Base-by-base conservation (phyloP, 2,113 vertebrate species). In the Corvus moneduloides region DNA sequence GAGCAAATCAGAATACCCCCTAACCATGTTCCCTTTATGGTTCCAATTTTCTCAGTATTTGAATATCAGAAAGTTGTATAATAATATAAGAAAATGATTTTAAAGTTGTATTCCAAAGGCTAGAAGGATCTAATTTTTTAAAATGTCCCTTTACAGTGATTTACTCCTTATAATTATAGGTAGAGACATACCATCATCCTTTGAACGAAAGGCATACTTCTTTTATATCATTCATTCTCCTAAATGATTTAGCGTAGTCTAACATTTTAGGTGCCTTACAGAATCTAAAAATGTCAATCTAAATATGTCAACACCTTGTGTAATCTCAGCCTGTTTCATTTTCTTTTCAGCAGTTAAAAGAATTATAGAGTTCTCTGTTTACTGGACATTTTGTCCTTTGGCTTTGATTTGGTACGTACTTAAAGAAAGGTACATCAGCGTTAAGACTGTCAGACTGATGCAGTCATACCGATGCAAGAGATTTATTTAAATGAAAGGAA, bases 401-500 rank as follows among this genome's bases (percentile, higher is more conserved):
- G n/a, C 54, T 88, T 96, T 67, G 84, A 93, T 93, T 94, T 90
- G 58, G 33, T 76, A 67, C 1, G 2, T 64, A 78, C 67, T 94
- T 91, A 87, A 83, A 39, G 73, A 74, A 94, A 92, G 79, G 79
- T 77, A 83, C 66, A 83, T 71, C 73, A 94, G 10, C 9, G 12
- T 90, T 89, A 94, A 66, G 69, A 61, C 63, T 95, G 93, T 97
- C 90, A 94, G 74, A 77, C 87, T 90, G 83, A 90, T 88, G 77
- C 54, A 91, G 85, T 94, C 86, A 84, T 41, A 94, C 35, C 82
- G 80, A 92, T 81, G 75, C 52, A 64, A 93, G 76, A 85, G 89
- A 94, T 94, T 80, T 94, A 96, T 95, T 97, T 96, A 95, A 96
- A 97, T 92, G 84, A 94, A 96, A 94, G 78, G 80, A 93, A 89